Percentiles rank a stretch among this genome's conserved stretches.
These are phyloP conservation scores for Ptyas mucosa DNA, from an alignment of 2,113 vertebrate genomes.

Conservation along the genomic window DNA sequence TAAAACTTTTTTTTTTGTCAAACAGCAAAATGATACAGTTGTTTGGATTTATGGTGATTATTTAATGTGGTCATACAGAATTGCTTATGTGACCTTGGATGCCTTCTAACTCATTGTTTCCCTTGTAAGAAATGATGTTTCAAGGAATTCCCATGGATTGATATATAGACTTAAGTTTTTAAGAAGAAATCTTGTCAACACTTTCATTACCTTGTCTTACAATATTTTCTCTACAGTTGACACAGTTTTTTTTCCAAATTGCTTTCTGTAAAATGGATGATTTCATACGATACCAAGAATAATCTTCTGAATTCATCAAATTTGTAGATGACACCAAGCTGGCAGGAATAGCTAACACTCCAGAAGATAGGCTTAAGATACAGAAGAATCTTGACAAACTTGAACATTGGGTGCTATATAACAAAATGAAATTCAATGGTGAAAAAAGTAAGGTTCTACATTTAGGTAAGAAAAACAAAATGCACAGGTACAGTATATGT, in stretches of 20 bases:
- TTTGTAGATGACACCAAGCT: no score
- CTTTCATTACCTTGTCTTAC: not conserved
- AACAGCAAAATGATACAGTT: not conserved
- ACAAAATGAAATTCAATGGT: no score
- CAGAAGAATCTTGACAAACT: no score
- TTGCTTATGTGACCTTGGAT: not conserved
- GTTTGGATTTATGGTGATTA: not conserved
- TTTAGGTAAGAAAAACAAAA: no score
- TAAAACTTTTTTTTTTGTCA: not conserved
- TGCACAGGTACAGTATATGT: no score
- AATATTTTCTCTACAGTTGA: not conserved
- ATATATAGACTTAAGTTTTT: not conserved
- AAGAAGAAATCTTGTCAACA: not conserved
- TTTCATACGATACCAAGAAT: not conserved
- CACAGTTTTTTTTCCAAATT: not conserved
- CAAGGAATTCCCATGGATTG: not conserved
- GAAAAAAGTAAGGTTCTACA: no score
- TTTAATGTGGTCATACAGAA: not conserved
- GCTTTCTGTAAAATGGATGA: not conserved
- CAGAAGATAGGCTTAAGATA: no score
- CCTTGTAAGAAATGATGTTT: not conserved
- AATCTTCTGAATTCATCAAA: not conserved
- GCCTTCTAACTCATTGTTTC: not conserved
- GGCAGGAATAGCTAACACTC: no score
- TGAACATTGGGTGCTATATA: no score